Base-by-base conservation (phyloP, 2,888 invertebrate species). In the Melipona bicolor region DNA sequence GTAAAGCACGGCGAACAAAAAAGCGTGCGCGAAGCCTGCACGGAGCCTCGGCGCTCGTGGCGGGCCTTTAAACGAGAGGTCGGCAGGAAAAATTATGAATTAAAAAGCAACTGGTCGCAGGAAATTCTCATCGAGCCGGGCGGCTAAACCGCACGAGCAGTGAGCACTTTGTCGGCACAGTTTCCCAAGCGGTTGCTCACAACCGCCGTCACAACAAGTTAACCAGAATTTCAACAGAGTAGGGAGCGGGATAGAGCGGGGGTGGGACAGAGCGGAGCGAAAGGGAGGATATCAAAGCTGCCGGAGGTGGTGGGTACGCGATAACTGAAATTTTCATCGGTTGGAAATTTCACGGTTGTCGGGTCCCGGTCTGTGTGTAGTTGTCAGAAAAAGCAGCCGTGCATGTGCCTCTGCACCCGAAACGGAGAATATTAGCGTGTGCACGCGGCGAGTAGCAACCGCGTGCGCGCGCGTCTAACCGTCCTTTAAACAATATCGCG, bases 241-340 rank as follows among this genome's bases (percentile, higher is more conserved):
- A 43, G 49, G 36, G n/a, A 13, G 56, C 1, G 54, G 15, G 50
- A 4, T 50, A 52, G 50, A 4, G 36, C 9, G 36, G 32, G 54
- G 24, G 54, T 11, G 24, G 21, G 21, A 24, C 43, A 36, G n/a
- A 11, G 56, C 6, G 56, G 17, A 36, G 9, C 36, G 36, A 15
- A 17, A 9, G 17, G 56, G 49, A 5, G 32, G 4, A 27, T 32
- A 59, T 83, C 75, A 64, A 84, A 83, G 71, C 62, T 49, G 13
- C 15, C 17, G 27, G 71, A 54, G 43, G 21, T 19, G 61, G 49
- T 36, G 74, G 62, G 19, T n/a, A 21, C 13, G 77, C 72, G 75
- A 78, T 73, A 73, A 78, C 69, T 81, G 84, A 84, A 84, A 84
- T 75, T 85, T 85, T 84, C 81, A 84, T 85, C 77, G 75, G 67